phyloP scores from a whole-genome alignment of 2,797 vertebrate genomes.

The Lacerta bilineata region DNA sequence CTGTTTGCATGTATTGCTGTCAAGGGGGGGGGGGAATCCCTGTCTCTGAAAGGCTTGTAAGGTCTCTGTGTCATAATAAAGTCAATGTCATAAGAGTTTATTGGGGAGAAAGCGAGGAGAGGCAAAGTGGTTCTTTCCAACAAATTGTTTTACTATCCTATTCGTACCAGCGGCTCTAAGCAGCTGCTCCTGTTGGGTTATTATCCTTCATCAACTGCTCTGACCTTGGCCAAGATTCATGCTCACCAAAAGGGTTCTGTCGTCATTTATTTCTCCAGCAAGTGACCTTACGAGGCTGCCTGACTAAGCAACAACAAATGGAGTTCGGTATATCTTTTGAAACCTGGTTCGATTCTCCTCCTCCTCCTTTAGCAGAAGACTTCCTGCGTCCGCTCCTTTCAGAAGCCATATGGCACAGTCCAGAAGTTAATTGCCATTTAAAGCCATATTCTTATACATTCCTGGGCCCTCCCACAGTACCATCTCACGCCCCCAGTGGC shows the following conservation, averaged over 20 bases:
- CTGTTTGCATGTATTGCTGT: slow-evolving; percentile 62
- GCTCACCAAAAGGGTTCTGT: not conserved
- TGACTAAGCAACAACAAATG: slow-evolving; percentile 34
- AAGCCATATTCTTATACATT: not conserved
- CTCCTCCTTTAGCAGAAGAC: slow-evolving; percentile 12
- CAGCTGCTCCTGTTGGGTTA: not conserved
- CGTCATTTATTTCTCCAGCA: not conserved
- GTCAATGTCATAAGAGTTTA: not conserved
- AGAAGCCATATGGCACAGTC: not conserved
- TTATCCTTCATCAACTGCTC: not conserved
- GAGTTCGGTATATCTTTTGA: slow-evolving; percentile 50
- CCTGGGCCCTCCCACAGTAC: not conserved
- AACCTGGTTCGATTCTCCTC: slow-evolving; percentile 51
- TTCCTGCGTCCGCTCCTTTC: not conserved
- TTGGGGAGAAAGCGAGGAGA: slow-evolving; percentile 43
- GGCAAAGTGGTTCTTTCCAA: slow-evolving; percentile 16
- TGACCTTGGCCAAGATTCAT: slow-evolving; percentile 31
- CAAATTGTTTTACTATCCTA: slow-evolving; percentile 16
- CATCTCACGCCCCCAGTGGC: not conserved
- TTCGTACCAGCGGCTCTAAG: not conserved
- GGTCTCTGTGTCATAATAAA: slow-evolving; percentile 50
- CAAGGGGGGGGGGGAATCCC: slow-evolving; percentile 35
- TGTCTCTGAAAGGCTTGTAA: slow-evolving; percentile 50
- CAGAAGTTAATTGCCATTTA: not conserved
- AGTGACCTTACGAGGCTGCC: slow-evolving; percentile 40